A percentile compares a stretch with the other conserved stretches of the same genome.
Evolutionary conservation across 2,113 vertebrate genomes (phyloP).

Genomic region (Neodontobutis hainanensis): DNA sequence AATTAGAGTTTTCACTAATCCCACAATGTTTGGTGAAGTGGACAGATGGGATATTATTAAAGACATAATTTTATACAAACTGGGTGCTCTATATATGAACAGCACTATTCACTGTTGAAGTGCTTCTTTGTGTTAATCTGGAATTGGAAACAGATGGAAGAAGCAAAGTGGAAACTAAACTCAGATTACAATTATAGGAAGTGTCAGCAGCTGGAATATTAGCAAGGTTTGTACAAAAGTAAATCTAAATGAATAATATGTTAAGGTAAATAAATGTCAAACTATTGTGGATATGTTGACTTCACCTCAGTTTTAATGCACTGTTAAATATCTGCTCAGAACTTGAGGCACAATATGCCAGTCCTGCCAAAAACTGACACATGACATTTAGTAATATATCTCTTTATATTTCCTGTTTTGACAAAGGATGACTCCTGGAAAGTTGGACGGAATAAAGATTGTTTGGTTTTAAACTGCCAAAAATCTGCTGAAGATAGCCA

Average conservation of each 20-base stretch:
- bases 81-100: background rate
- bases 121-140: too few relatives aligned
- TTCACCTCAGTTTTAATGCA: background rate
- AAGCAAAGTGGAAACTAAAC: too few relatives aligned
- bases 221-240: too few relatives aligned
- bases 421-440: constrained; percentile 28
- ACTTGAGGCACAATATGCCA: background rate
- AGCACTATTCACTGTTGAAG: too few relatives aligned
- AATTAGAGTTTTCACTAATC: constrained; percentile 1
- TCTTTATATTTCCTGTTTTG: constrained; percentile 12
- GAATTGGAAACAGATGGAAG: too few relatives aligned
- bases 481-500: constrained; percentile 33
- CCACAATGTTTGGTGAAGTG: background rate
- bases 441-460: constrained; percentile 28
- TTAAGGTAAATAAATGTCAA: too few relatives aligned
- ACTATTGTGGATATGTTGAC: background rate
- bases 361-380: background rate
- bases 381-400: background rate
- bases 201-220: too few relatives aligned
- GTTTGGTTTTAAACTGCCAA: constrained; percentile 34
- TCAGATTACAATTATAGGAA: too few relatives aligned
- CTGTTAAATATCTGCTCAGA: background rate
- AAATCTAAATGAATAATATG: too few relatives aligned
- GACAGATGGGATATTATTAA: background rate
- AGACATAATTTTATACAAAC: background rate